Conservation (phyloP, 2,797 vertebrate genomes). For the Peromyscus nudipes region DNA sequence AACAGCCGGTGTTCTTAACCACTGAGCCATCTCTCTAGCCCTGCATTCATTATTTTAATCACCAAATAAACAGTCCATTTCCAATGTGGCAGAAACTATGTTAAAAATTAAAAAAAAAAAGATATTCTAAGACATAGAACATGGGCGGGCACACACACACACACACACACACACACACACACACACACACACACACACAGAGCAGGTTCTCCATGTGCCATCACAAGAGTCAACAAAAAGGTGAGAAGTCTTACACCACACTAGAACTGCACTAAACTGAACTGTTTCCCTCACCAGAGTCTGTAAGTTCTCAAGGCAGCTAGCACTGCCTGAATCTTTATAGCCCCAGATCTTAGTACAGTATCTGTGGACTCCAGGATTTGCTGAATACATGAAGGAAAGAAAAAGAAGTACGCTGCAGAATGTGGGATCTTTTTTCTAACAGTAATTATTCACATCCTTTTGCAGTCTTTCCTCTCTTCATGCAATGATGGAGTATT, state of each 20-base stretch:
- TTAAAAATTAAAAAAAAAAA: slow-evolving; percentile 35
- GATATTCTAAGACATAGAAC: not conserved
- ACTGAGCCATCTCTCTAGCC: not conserved
- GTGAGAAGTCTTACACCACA: not conserved
- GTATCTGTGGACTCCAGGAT: not conserved
- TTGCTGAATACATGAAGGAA: not conserved
- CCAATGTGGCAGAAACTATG: not conserved
- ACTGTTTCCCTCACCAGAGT: not conserved
- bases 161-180: not conserved
- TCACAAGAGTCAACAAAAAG: slow-evolving; percentile 29
- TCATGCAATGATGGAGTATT: slow-evolving; percentile 44
- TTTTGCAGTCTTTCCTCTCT: slow-evolving; percentile 54
- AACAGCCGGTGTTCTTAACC: not conserved
- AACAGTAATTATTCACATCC: not conserved
- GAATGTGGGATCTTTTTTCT: not conserved
- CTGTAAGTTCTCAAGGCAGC: slow-evolving; percentile 1
- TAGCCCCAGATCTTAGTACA: slow-evolving; percentile 20
- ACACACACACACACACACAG: not conserved
- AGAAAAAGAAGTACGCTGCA: slow-evolving; percentile 19
- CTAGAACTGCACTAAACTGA: slow-evolving; percentile 19
- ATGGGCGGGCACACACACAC: no score
- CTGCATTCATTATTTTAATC: slow-evolving; percentile 34
- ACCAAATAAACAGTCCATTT: slow-evolving; percentile 36
- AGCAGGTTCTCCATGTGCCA: not conserved
- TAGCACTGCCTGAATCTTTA: not conserved